phyloP scores from a whole-genome alignment of 2,797 vertebrate genomes.

The Hydrolagus colliei region DNA sequence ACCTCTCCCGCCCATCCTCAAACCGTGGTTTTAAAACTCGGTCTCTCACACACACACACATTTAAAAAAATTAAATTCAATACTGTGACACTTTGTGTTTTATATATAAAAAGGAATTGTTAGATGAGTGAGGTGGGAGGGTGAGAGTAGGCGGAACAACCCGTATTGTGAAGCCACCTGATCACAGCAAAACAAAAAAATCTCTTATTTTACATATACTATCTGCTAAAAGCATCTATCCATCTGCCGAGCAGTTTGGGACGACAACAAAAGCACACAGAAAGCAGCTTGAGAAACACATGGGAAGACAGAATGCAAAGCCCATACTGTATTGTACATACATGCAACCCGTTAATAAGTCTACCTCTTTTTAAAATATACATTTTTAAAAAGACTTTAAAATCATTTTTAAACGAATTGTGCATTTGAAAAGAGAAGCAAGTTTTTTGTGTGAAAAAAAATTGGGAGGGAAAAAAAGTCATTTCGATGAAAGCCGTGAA shows the following conservation, averaged over 20 bases:
- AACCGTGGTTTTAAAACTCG: too few relatives aligned
- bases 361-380: too few relatives aligned
- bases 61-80: neutral
- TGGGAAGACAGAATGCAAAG: neutral
- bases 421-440: too few relatives aligned
- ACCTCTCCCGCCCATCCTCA: too few relatives aligned
- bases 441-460: too few relatives aligned
- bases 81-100: neutral
- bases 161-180: slow-evolving; percentile 14
- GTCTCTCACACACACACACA: too few relatives aligned
- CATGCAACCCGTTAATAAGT: too few relatives aligned
- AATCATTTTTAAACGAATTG: too few relatives aligned
- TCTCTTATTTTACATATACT: neutral
- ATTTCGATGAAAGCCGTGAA: too few relatives aligned
- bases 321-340: too few relatives aligned
- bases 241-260: neutral
- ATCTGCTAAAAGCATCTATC: neutral
- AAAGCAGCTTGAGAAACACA: neutral
- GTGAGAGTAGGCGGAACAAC: slow-evolving; percentile 5
- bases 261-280: neutral
- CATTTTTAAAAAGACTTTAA: too few relatives aligned
- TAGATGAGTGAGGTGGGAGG: neutral
- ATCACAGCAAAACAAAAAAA: slow-evolving; percentile 6
- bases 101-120: neutral
- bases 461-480: too few relatives aligned